These are phyloP conservation scores for Eupeodes latifasciatus DNA, from an alignment of 2,888 invertebrate genomes.

Conservation along the genomic window DNA sequence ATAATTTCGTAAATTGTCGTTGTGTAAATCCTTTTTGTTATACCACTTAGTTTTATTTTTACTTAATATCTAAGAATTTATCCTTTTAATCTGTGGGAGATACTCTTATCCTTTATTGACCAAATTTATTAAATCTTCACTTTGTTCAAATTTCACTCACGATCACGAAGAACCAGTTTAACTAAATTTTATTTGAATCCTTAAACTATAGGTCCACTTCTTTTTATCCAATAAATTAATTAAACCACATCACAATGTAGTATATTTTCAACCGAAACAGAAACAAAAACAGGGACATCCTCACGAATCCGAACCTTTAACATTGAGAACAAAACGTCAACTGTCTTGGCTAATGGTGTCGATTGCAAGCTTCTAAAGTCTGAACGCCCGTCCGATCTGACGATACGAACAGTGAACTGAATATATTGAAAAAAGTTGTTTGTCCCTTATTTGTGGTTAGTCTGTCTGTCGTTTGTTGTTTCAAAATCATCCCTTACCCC, in stretches of 20 bases:
- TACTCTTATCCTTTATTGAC: constrained; percentile 15
- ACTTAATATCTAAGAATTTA: neutral
- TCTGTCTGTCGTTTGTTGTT: constrained; percentile 71
- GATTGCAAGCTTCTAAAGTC: constrained; percentile 74
- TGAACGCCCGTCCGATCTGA: constrained; percentile 16
- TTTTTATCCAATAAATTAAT: neutral
- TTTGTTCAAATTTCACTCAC: constrained; percentile 20
- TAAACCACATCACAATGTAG: constrained; percentile 33
- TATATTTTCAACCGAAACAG: constrained; percentile 35
- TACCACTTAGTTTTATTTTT: neutral
- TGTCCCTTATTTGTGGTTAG: constrained; percentile 76
- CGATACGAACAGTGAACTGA: constrained; percentile 30
- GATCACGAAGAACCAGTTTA: constrained; percentile 25
- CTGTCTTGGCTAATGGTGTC: constrained; percentile 79
- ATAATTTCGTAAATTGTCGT: neutral
- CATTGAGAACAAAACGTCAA: constrained; percentile 83
- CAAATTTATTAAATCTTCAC: constrained; percentile 20
- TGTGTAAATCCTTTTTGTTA: constrained; percentile 10
- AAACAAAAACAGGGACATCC: constrained; percentile 40
- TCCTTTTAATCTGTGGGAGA: neutral
- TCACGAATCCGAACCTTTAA: constrained; percentile 79
- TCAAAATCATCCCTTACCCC: constrained; percentile 74
- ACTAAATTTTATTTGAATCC: constrained; percentile 16
- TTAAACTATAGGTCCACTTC: neutral
- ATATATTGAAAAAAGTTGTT: constrained; percentile 70